Conservation (phyloP, 2,888 invertebrate species). For the Leptinotarsa juncta region DNA sequence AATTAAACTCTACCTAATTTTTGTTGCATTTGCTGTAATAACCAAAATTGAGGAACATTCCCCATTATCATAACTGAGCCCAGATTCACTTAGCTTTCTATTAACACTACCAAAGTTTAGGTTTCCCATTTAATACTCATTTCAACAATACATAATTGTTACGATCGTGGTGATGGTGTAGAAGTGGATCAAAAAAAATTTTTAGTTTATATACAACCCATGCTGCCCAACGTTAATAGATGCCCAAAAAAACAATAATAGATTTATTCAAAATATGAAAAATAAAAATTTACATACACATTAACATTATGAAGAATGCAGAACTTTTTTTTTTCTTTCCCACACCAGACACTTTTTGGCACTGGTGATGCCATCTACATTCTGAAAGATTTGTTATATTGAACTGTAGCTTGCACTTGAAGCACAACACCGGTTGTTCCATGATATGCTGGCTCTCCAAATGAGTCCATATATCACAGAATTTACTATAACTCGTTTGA, state of each 20-base stretch:
- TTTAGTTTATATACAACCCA: too few relatives aligned
- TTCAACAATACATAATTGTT: too few relatives aligned
- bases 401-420: slow-evolving; percentile 38
- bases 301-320: neutral
- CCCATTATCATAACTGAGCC: too few relatives aligned
- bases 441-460: slow-evolving; percentile 30
- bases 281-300: neutral
- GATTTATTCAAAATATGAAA: neutral
- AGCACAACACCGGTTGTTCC: slow-evolving; percentile 43
- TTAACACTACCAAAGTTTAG: too few relatives aligned
- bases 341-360: neutral
- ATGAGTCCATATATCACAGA: slow-evolving; percentile 33
- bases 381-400: slow-evolving; percentile 28
- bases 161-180: too few relatives aligned
- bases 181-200: too few relatives aligned
- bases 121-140: too few relatives aligned
- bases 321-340: neutral
- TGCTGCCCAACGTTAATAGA: too few relatives aligned
- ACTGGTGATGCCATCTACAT: slow-evolving; percentile 38
- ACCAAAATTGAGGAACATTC: too few relatives aligned
- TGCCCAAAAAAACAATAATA: neutral
- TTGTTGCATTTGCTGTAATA: too few relatives aligned
- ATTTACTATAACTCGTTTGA: slow-evolving; percentile 14
- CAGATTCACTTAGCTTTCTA: too few relatives aligned
- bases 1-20: too few relatives aligned